These are phyloP conservation scores for Tribolium freemani DNA, from an alignment of 2,888 invertebrate genomes.

Conservation along the genomic window DNA sequence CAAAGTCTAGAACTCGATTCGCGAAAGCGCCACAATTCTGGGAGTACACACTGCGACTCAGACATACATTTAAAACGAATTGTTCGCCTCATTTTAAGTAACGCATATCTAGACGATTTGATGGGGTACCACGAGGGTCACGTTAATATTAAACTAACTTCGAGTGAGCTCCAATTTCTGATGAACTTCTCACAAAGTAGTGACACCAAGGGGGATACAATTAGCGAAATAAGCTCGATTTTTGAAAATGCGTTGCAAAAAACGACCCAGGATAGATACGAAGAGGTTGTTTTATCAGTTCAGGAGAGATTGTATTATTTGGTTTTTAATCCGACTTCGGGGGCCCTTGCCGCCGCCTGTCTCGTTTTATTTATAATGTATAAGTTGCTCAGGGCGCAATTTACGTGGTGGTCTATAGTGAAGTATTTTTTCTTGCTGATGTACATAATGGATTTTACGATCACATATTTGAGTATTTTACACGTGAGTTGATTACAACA, in stretches of 20 bases:
- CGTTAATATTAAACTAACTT: conserved; percentile 15
- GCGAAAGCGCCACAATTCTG: background rate
- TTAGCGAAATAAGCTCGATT: conserved; percentile 27
- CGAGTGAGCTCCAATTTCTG: conserved; percentile 16
- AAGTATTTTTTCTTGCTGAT: conserved; percentile 19
- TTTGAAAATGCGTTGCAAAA: conserved; percentile 36
- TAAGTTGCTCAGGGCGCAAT: conserved; percentile 24
- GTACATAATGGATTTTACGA: conserved; percentile 28
- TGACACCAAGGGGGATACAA: background rate
- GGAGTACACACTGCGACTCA: background rate
- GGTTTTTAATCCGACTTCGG: conserved; percentile 31
- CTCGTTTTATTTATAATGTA: conserved; percentile 7
- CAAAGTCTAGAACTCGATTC: background rate
- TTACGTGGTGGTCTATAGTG: conserved; percentile 29
- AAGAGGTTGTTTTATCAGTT: conserved; percentile 7
- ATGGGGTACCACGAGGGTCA: conserved; percentile 9
- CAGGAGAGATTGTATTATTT: conserved; percentile 28
- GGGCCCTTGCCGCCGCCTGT: conserved; percentile 45
- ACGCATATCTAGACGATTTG: conserved; percentile 20
- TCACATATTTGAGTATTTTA: conserved; percentile 26
- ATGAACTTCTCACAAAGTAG: conserved; percentile 24
- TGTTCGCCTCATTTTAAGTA: conserved; percentile 27
- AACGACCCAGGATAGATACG: conserved; percentile 20
- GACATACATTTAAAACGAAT: conserved; percentile 26
- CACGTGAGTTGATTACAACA: conserved; percentile 21